phyloP scores from a whole-genome alignment of 2,888 invertebrate genomes.

The Physocephala rufipes region DNA sequence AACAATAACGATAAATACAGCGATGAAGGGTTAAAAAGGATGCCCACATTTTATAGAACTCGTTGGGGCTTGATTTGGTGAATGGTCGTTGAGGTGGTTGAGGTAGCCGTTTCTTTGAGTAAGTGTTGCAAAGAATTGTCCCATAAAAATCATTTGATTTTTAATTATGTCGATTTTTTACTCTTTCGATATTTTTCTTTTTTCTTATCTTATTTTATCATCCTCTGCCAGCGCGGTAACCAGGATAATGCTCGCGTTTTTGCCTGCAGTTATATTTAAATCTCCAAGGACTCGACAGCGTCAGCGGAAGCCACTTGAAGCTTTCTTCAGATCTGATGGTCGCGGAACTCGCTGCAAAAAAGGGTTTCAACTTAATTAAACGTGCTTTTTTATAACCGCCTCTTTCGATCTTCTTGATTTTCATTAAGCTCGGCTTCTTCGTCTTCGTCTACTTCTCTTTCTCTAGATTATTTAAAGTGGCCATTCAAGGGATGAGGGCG shows the following conservation, averaged over 20 bases:
- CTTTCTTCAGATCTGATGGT: conserved; percentile 34
- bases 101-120: conserved; percentile 26
- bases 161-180: conserved; percentile 46
- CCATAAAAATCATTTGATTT: conserved; percentile 48
- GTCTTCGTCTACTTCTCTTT: conserved; percentile 25
- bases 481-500: conserved; percentile 11
- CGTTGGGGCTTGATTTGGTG: too few species aligned
- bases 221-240: background rate
- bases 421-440: conserved; percentile 23
- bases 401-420: conserved; percentile 23
- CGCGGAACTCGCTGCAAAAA: conserved; percentile 24
- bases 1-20: background rate
- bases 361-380: conserved; percentile 50
- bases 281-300: conserved; percentile 45
- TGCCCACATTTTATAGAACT: conserved; percentile 25
- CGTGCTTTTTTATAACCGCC: conserved; percentile 31
- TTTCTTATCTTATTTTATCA: background rate
- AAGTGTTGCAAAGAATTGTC: background rate
- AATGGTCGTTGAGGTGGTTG: conserved; percentile 42
- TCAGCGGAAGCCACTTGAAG: conserved; percentile 43
- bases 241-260: conserved; percentile 22
- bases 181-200: background rate
- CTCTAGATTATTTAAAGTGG: conserved; percentile 15
- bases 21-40: conserved; percentile 24
- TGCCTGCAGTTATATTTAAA: conserved; percentile 34